Evolutionary conservation across 2,888 invertebrate species (phyloP).

Genomic region (Allacma fusca): DNA sequence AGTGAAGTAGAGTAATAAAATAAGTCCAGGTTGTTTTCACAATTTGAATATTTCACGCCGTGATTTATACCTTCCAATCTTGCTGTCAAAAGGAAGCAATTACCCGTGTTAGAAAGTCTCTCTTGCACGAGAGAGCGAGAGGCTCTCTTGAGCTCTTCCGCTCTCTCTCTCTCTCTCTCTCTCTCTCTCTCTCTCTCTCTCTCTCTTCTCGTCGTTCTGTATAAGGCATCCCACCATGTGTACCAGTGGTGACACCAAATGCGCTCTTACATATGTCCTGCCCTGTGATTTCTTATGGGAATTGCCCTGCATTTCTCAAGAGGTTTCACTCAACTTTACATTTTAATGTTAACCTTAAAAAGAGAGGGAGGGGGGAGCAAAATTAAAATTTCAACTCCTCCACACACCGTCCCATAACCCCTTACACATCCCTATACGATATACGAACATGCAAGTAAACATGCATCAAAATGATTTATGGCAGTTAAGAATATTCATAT

Average conservation of each 20-base stretch:
- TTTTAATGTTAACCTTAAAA: background rate
- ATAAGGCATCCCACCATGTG: background rate
- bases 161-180: background rate
- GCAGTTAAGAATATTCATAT: too few species aligned
- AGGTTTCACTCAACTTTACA: background rate
- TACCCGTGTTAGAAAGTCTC: constrained; percentile 46
- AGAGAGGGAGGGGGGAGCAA: background rate
- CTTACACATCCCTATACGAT: too few species aligned
- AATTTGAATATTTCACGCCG: constrained; percentile 52
- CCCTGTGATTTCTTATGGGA: constrained; percentile 3
- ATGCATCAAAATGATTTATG: too few species aligned
- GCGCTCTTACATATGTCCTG: background rate
- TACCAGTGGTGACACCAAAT: background rate
- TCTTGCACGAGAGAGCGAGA: background rate
- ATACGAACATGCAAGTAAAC: too few species aligned
- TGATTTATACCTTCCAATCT: constrained; percentile 60
- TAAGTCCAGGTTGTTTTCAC: constrained; percentile 53
- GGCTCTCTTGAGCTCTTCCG: background rate
- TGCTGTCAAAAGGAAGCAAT: constrained; percentile 60
- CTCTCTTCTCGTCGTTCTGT: background rate
- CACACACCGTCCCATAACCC: too few species aligned
- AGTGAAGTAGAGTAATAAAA: constrained; percentile 41
- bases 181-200: background rate
- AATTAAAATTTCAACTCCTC: background rate
- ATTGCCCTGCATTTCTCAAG: background rate